These are phyloP conservation scores for Diachasmimorpha longicaudata DNA, from an alignment of 1,140 invertebrate species.

Conservation along the genomic window DNA sequence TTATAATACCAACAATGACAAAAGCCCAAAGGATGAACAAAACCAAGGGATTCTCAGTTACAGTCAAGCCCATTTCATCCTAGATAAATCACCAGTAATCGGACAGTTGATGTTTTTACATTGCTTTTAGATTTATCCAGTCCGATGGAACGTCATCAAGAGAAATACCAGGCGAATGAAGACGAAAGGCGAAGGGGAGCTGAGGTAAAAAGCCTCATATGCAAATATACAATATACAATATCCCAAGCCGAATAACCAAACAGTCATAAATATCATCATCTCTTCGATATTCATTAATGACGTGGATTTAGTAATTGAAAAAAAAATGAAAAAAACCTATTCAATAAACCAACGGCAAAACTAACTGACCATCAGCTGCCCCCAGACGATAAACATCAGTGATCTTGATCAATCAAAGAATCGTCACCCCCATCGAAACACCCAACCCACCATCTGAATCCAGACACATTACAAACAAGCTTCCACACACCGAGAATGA, in stretches of 20 bases:
- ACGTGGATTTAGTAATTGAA: not conserved
- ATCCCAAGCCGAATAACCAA: not conserved
- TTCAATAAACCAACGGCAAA: not conserved
- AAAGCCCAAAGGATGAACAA: constrained; percentile 7
- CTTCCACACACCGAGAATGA: not conserved
- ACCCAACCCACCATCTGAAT: not conserved
- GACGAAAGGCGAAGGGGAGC: not conserved
- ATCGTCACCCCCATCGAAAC: not conserved
- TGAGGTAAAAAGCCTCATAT: not conserved
- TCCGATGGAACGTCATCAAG: constrained; percentile 4
- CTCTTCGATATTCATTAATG: not conserved
- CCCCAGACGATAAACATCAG: too few relatives aligned
- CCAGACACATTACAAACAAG: not conserved
- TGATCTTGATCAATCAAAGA: not conserved
- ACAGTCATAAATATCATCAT: not conserved
- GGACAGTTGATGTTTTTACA: constrained; percentile 8
- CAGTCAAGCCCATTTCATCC: not conserved
- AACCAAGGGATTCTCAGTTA: constrained; percentile 19
- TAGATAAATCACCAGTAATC: constrained; percentile 24
- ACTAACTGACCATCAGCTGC: too few relatives aligned
- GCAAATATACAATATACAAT: not conserved
- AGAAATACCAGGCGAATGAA: not conserved
- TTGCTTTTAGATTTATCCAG: not conserved
- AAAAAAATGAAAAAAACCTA: not conserved
- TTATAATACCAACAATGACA: constrained; percentile 16